Percentiles rank a stretch among this genome's conserved stretches.
phyloP scores from a whole-genome alignment of 1,140 invertebrate species.

The Cheumatopsyche charites region DNA sequence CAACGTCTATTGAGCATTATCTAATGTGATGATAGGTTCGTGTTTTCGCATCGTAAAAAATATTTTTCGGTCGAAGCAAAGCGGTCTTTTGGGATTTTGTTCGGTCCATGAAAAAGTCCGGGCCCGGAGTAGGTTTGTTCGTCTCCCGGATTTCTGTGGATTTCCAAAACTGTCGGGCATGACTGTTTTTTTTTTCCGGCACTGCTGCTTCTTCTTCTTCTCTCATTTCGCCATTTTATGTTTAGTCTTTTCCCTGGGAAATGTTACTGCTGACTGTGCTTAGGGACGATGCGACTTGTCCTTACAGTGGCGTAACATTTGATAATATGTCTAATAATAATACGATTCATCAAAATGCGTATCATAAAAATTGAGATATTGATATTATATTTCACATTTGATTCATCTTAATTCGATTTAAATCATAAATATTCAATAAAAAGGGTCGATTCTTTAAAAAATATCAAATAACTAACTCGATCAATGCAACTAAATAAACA shows the following conservation, averaged over 20 bases:
- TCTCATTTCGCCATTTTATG: slow-evolving; percentile 45
- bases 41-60: too few relatives aligned
- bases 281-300: slow-evolving; percentile 39
- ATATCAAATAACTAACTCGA: too few relatives aligned
- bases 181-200: slow-evolving; percentile 45
- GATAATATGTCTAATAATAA: neutral
- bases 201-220: slow-evolving; percentile 12
- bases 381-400: too few relatives aligned
- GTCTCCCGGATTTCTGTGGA: slow-evolving; percentile 36
- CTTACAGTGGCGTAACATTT: slow-evolving; percentile 24
- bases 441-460: too few relatives aligned
- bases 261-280: slow-evolving; percentile 46
- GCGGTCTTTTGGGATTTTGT: neutral
- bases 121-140: slow-evolving; percentile 42
- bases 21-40: too few relatives aligned
- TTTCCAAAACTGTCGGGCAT: slow-evolving; percentile 47
- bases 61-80: too few relatives aligned
- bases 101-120: slow-evolving; percentile 9
- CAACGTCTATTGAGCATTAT: too few relatives aligned
- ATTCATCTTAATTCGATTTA: neutral
- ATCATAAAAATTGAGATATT: too few relatives aligned
- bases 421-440: neutral
- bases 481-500: too few relatives aligned
- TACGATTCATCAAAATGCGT: too few relatives aligned
- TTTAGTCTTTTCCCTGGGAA: slow-evolving; percentile 47